A percentile compares a stretch with the other conserved stretches of the same genome.
phyloP scores from a whole-genome alignment of 35 echinoderm and acorn worm species.

The Holothuria glaberrima region DNA sequence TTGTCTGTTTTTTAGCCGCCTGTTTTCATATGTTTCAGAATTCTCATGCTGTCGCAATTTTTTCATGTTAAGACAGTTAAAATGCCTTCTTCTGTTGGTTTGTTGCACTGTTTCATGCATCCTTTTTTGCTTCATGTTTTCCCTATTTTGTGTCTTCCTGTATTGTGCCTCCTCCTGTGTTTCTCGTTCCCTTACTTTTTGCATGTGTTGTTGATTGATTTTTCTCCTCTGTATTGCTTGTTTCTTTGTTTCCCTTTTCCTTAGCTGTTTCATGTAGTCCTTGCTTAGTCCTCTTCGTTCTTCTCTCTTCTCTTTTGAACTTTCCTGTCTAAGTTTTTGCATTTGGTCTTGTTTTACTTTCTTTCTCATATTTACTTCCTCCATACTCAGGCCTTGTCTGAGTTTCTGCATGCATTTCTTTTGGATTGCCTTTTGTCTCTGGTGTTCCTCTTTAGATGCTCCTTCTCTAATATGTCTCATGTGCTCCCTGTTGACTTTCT shows the following conservation, averaged over 20 bases:
- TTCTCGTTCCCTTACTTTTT: not conserved
- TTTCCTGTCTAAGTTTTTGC: not conserved
- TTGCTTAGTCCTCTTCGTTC: not conserved
- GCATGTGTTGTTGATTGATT: not conserved
- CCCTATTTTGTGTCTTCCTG: constrained; percentile 20
- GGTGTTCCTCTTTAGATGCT: constrained; percentile 3
- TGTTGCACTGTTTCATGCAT: not conserved
- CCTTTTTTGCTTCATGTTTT: constrained; percentile 1
- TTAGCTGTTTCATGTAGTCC: not conserved
- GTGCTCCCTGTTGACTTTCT: not conserved
- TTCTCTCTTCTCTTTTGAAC: not conserved
- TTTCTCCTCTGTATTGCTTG: not conserved
- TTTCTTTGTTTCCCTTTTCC: not conserved
- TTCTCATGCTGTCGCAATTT: not conserved
- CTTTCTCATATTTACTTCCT: not conserved
- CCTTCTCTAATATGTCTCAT: constrained; percentile 12
- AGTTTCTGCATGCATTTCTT: not conserved
- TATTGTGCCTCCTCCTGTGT: not conserved
- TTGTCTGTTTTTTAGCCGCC: not conserved
- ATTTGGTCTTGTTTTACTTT: not conserved
- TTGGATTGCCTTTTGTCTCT: not conserved
- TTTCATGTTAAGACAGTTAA: not conserved
- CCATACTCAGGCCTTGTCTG: not conserved
- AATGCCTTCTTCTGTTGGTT: not conserved
- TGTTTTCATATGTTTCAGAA: not conserved